phyloP scores from a whole-genome alignment of 2,113 vertebrate genomes.

The Rynchops niger region DNA sequence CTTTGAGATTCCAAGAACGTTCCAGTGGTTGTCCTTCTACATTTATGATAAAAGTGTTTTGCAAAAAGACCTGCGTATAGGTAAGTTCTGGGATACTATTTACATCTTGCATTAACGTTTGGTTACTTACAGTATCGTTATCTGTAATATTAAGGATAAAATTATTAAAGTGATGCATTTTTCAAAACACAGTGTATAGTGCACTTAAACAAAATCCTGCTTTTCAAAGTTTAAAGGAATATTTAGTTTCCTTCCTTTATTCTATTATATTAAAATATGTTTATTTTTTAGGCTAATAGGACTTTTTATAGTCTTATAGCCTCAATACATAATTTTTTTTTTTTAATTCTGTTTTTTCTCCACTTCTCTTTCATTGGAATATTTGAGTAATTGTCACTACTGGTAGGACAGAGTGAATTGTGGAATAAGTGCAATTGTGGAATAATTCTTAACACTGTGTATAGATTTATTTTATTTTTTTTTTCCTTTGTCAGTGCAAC shows the following conservation, averaged over 20 bases:
- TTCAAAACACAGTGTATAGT: neutral
- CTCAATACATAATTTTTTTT: neutral
- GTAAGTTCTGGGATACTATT: constrained; percentile 71
- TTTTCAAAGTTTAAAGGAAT: neutral
- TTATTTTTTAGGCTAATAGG: neutral
- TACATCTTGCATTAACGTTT: neutral
- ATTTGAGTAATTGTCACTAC: neutral
- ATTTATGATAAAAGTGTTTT: constrained; percentile 96
- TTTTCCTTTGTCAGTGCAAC: neutral
- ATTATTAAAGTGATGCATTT: neutral
- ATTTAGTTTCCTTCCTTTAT: neutral
- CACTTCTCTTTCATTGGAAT: neutral
- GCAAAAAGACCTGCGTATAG: constrained; percentile 91
- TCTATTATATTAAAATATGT: neutral
- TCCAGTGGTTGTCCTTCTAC: constrained; percentile 98
- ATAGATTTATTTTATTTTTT: neutral
- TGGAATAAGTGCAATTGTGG: neutral
- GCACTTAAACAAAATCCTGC: neutral
- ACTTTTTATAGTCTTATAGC: neutral
- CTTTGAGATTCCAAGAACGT: constrained; percentile 96
- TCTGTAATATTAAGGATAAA: neutral
- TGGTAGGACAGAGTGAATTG: neutral
- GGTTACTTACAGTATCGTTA: neutral
- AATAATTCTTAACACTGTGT: neutral
- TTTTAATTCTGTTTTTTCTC: neutral